These are phyloP conservation scores for Pelvicachromis taeniatus DNA, from an alignment of 2,113 vertebrate species.

Conservation along the genomic window DNA sequence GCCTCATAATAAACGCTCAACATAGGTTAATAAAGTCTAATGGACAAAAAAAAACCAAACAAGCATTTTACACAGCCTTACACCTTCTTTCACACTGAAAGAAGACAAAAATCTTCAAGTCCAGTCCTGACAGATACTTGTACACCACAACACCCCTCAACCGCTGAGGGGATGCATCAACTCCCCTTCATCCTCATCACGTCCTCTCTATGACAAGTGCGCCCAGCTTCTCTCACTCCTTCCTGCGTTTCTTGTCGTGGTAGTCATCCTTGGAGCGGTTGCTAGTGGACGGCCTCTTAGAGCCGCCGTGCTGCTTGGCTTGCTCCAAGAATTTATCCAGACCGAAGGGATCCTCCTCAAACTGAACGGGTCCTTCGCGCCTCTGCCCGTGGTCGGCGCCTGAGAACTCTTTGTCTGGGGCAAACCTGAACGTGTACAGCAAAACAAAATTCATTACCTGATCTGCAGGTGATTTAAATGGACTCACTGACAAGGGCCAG, in stretches of 20 bases:
- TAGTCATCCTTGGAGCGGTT: constrained; percentile 93
- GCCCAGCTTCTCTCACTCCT: constrained; percentile 76
- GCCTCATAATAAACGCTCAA: neutral
- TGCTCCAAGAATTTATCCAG: constrained; percentile 99
- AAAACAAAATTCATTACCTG: neutral
- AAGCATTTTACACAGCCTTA: neutral
- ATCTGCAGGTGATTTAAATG: neutral
- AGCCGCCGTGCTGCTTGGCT: constrained; percentile 95
- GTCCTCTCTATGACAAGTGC: neutral
- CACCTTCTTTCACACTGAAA: neutral
- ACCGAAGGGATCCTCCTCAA: constrained; percentile 98
- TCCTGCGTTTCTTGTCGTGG: constrained; percentile 96
- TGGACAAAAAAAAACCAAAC: neutral
- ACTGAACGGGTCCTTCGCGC: constrained; percentile 92
- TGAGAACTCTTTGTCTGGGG: constrained; percentile 92
- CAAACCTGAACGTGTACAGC: constrained; percentile 76
- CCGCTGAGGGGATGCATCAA: neutral
- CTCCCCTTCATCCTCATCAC: neutral
- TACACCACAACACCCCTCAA: neutral
- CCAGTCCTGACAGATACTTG: neutral
- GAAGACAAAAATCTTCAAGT: neutral
- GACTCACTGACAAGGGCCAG: neutral
- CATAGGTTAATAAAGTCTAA: neutral
- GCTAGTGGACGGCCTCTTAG: constrained; percentile 90
- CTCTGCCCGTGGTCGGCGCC: constrained; percentile 86